Base-by-base conservation (phyloP, 2,797 vertebrate species). In the Pipistrellus pipistrellus region DNA sequence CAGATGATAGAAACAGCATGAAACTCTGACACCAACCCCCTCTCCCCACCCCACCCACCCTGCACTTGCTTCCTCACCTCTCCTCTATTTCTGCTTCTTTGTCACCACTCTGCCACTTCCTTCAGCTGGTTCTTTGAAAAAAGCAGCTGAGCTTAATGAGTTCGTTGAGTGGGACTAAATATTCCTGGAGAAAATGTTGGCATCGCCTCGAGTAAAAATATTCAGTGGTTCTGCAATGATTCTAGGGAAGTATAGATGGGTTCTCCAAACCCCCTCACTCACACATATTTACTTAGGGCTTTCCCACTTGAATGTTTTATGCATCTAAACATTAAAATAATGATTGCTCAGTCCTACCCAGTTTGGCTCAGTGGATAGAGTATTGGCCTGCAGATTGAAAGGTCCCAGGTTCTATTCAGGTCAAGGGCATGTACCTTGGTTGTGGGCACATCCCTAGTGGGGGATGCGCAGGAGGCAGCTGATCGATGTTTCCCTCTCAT, bases 121-220 rank as follows among this genome's bases (percentile, higher is more conserved):
- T 93, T 84, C 94, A 93, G 90, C 93, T 93, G 85, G 14, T 55
- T 87, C 64, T 78, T 64, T 72, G 83, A 95, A 75, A 85, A 88
- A 72, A 90, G 69, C 64, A 93, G 51, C 85, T 84, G 82, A 81
- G 64, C 27, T 87, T 35, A 71, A 80, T 51, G 73, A 66, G 10
- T 53, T 75, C 25, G 3, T 8, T 11, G 57, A 95, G n/a, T 51
- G 83, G 41, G 71, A 72, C 32, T 57, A 64, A 78, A 71, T n/a
- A 30, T 38, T 88, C 76, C 95, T 57, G 44, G 73, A 90, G 48
- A 81, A 72, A 91, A 88, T 48, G 44, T 35, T 2, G 51, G 25
- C 23, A 71, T 57, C 69, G 8, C 68, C 20, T 88, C 32, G 85
- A 76, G 30, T 62, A 62, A 53, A 38, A 88, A 17, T 21, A n/a